phyloP scores from a whole-genome alignment of 2,797 vertebrate species.

The Kryptopterus vitreolus region DNA sequence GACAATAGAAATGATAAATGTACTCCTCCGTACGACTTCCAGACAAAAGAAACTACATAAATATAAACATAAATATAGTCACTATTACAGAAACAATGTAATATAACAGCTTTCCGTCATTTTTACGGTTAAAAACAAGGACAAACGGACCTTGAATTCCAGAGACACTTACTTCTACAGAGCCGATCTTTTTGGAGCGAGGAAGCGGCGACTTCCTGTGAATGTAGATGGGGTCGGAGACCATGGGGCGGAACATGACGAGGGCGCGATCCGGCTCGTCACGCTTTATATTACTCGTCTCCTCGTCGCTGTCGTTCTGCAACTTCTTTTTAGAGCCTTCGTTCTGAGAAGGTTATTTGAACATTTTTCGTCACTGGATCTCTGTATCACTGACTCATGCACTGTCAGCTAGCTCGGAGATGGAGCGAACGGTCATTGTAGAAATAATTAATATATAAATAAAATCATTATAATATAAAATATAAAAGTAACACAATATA shows the following conservation, averaged over 20 bases:
- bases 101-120: not conserved
- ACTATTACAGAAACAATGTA: not conserved
- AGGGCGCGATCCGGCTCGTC: slow-evolving; percentile 81
- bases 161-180: slow-evolving; percentile 81
- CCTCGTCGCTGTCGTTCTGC: slow-evolving; percentile 80
- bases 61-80: slow-evolving; percentile 1
- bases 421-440: no score
- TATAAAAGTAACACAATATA: no score
- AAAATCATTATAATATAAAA: no score
- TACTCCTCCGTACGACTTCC: no score
- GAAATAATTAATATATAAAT: no score
- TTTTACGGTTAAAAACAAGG: not conserved
- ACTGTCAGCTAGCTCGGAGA: no score
- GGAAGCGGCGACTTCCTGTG: slow-evolving; percentile 86
- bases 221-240: slow-evolving; percentile 89
- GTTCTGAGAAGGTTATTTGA: slow-evolving; percentile 65
- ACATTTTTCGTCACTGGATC: slow-evolving; percentile 3
- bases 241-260: slow-evolving; percentile 84
- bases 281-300: slow-evolving; percentile 70
- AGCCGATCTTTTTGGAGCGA: slow-evolving; percentile 82
- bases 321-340: slow-evolving; percentile 77
- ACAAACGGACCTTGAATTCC: not conserved
- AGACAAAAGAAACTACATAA: not conserved
- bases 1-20: no score
- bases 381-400: no score